Conservation (phyloP, 2,888 invertebrate species). For the Subacronicta megacephala region DNA sequence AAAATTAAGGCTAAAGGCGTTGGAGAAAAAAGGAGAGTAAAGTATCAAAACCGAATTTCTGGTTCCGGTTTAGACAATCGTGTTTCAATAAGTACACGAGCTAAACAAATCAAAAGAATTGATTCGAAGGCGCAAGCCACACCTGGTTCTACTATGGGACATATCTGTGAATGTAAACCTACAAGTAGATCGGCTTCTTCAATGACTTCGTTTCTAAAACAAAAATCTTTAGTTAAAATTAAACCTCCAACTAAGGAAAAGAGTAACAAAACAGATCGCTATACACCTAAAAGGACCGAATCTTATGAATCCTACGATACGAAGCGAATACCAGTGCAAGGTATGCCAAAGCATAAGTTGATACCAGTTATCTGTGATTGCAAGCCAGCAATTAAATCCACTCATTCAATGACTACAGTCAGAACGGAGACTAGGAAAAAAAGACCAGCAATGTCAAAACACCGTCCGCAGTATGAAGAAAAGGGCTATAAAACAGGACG, state of each 20-base stretch:
- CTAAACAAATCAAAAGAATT: constrained; percentile 12
- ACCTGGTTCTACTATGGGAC: neutral
- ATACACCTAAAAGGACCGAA: neutral
- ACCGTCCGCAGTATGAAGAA: neutral
- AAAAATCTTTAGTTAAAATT: neutral
- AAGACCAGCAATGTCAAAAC: neutral
- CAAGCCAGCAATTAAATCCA: neutral
- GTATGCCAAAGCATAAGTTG: no score
- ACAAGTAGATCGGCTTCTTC: constrained; percentile 2
- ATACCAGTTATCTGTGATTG: neutral
- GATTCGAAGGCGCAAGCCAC: constrained; percentile 20
- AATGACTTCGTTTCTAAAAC: constrained; percentile 2
- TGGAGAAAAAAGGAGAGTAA: constrained; percentile 7
- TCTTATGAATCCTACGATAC: neutral
- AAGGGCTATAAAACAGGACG: neutral
- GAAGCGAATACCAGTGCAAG: neutral
- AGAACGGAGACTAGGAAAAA: neutral
- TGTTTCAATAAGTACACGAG: constrained; percentile 6
- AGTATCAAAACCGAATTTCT: constrained; percentile 9
- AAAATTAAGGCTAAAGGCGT: constrained; percentile 31
- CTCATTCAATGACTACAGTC: neutral
- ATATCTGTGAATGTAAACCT: constrained; percentile 6
- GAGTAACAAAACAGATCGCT: neutral
- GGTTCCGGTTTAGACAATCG: constrained; percentile 11
- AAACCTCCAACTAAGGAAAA: neutral